Evolutionary conservation across 2,797 vertebrate genomes (phyloP).

Genomic region (Apogon hyalosoma): DNA sequence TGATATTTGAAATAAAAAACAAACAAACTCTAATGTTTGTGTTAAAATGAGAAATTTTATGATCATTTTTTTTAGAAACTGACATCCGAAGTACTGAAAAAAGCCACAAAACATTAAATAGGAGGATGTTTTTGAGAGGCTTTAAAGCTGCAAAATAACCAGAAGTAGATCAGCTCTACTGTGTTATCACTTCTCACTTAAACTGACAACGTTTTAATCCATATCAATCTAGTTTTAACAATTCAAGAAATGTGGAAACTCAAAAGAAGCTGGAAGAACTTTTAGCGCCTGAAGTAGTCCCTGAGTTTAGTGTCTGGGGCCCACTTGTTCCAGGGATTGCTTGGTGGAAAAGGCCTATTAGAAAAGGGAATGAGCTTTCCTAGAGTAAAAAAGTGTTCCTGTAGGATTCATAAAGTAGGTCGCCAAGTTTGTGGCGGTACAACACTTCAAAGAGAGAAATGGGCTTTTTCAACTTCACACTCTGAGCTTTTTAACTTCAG

Average conservation of each 20-base stretch:
- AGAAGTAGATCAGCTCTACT: too few relatives aligned
- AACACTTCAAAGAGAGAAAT: slow-evolving; percentile 27
- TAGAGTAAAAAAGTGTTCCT: slow-evolving; percentile 1
- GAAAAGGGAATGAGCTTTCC: slow-evolving; percentile 7
- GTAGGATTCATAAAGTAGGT: slow-evolving; percentile 26
- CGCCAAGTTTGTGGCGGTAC: neutral
- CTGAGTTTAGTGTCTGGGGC: neutral
- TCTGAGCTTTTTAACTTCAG: slow-evolving; percentile 10
- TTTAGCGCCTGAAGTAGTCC: neutral
- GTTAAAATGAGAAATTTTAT: too few relatives aligned
- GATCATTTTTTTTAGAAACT: too few relatives aligned
- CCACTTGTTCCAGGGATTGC: neutral
- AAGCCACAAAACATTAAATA: too few relatives aligned
- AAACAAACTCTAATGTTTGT: too few relatives aligned
- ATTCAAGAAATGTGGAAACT: neutral
- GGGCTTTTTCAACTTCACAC: slow-evolving; percentile 8
- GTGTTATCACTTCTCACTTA: too few relatives aligned
- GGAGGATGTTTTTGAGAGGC: too few relatives aligned
- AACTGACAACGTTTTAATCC: neutral
- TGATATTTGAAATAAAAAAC: too few relatives aligned
- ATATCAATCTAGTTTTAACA: neutral
- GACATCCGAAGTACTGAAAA: too few relatives aligned
- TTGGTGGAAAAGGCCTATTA: neutral
- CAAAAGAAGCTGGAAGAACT: neutral
- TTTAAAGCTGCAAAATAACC: too few relatives aligned